phyloP scores from a whole-genome alignment of 2,888 invertebrate species.

The Drosophila paramelanica region DNA sequence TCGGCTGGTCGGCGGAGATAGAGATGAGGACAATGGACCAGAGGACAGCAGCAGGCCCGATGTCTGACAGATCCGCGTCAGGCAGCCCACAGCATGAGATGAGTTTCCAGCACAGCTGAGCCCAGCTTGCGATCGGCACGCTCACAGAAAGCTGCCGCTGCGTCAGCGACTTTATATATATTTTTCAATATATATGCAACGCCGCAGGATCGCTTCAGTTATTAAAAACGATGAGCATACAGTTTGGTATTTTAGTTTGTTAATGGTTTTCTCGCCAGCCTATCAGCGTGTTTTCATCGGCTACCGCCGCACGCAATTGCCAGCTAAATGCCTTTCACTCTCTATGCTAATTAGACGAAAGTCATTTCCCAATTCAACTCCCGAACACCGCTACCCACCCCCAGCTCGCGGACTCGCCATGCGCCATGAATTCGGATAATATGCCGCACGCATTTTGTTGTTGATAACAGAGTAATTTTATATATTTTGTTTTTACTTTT shows the following conservation, averaged over 20 bases:
- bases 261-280: constrained; percentile 73
- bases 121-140: constrained; percentile 77
- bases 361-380: constrained; percentile 16
- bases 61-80: constrained; percentile 41
- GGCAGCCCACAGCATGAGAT: constrained; percentile 69
- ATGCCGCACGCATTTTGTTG: constrained; percentile 9
- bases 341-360: constrained; percentile 55
- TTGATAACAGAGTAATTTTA: constrained; percentile 22
- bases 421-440: constrained; percentile 57
- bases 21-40: constrained; percentile 19
- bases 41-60: constrained; percentile 28
- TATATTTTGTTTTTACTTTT: neutral
- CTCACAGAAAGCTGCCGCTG: constrained; percentile 43
- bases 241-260: constrained; percentile 17
- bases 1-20: constrained; percentile 7
- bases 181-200: constrained; percentile 57
- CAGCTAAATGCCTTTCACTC: constrained; percentile 24
- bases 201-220: constrained; percentile 66
- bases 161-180: constrained; percentile 22
- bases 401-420: constrained; percentile 5
- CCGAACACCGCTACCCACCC: constrained; percentile 3
- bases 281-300: constrained; percentile 62
- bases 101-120: constrained; percentile 32
- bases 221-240: constrained; percentile 56
- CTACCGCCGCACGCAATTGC: constrained; percentile 51